Conservation (phyloP, 2,113 vertebrate genomes). For the Colaptes auratus region DNA sequence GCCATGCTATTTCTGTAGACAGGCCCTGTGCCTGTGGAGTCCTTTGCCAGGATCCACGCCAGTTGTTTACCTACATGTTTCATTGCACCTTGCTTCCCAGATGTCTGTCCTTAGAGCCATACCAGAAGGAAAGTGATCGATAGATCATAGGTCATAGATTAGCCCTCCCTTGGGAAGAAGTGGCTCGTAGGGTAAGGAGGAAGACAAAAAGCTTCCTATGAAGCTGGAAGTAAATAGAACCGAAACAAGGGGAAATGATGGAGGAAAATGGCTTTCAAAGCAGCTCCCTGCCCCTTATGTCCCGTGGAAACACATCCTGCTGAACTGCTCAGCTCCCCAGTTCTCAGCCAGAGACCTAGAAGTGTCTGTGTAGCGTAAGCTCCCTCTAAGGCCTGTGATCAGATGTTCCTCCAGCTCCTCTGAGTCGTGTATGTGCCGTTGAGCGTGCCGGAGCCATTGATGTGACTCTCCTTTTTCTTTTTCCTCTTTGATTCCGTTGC, state of each 20-base stretch:
- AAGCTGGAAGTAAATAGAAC: constrained; percentile 27
- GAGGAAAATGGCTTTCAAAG: constrained; percentile 10
- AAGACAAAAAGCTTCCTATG: not conserved
- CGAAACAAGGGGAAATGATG: not conserved
- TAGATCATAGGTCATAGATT: constrained; percentile 42
- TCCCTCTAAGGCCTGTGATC: constrained; percentile 41
- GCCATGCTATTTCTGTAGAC: not conserved
- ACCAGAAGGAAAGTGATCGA: constrained; percentile 22
- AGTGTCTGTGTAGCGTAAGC: constrained; percentile 27
- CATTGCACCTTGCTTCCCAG: constrained; percentile 34
- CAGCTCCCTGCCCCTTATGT: not conserved
- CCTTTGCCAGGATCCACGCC: not conserved
- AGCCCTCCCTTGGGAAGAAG: not conserved
- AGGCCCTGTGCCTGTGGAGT: not conserved
- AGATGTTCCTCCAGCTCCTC: constrained; percentile 65
- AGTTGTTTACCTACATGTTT: constrained; percentile 61
- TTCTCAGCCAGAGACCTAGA: not conserved
- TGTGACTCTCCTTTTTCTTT: constrained; percentile 66
- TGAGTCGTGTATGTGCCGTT: constrained; percentile 66
- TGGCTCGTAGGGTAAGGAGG: not conserved
- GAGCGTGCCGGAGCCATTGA: constrained; percentile 72
- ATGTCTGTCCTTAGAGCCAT: not conserved
- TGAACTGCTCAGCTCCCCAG: not conserved
- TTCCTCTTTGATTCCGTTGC: constrained; percentile 73
- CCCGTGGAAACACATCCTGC: not conserved